Evolutionary conservation across 2,888 invertebrate species (phyloP), one percentile per base, ranked within the genome.

Genomic region (Ditylenchus weischeri): DNA sequence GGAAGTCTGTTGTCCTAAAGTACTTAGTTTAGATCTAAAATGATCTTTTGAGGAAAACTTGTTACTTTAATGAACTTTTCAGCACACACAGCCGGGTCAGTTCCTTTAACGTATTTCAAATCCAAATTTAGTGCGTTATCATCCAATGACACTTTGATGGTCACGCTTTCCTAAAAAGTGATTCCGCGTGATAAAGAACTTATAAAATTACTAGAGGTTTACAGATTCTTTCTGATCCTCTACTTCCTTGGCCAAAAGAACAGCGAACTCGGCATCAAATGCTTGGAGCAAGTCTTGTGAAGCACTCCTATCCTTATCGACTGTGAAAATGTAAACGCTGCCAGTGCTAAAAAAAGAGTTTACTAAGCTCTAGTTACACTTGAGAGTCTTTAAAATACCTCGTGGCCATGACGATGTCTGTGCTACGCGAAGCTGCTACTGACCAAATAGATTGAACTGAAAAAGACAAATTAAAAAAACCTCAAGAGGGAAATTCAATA

Each of bases 371-470:
- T n/a, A n/a, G n/a, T n/a, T n/a, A n/a, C n/a, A n/a, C n/a, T n/a
- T n/a, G n/a, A n/a, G n/a, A n/a, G n/a, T n/a, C n/a, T n/a, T n/a
- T n/a, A n/a, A n/a, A n/a, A n/a, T 29, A 87, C 88, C 87, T 88
- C 72, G 86, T 84, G 80, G 93, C 96, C 50, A 91, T 89, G 19
- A 90, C 91, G 78, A 98, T 88, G 84, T 96, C 95, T 0, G 90
- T 91, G 84, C 94, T 93, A 8, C 87, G 85, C 29, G 95, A 85
- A 65, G 89, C 88, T 18, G 89, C 87, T 1, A 93, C 90, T 23
- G 88, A 86, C 98, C 98, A 98, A 0, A 94, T 89, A 0, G 92
- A 92, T 72, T 91, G 89, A 0, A 90, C 89, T 43, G 15, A 43
- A 43, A 43, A 2, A 29, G 3, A n/a, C n/a, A n/a, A 8, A 13